phyloP scores from a whole-genome alignment of 2,888 invertebrate genomes.

The Pyrrhosoma nymphula region DNA sequence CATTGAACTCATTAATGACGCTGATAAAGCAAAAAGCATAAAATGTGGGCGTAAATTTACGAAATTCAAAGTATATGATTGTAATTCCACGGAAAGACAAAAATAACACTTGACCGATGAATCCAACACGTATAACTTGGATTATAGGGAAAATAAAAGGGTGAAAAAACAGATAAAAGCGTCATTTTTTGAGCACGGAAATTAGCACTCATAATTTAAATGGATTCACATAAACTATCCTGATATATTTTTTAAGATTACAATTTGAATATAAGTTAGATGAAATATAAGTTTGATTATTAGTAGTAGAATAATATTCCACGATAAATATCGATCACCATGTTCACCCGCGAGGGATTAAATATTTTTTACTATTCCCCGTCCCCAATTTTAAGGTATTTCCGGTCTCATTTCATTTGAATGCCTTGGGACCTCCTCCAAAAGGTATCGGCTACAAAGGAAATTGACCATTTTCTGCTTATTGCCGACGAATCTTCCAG shows the following conservation, averaged over 20 bases:
- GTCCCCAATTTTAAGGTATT: background rate
- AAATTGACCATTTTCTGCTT: background rate
- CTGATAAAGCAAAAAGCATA: too few relatives aligned
- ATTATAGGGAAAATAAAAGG: too few relatives aligned
- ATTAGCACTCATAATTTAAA: background rate
- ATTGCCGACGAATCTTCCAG: background rate
- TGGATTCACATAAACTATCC: background rate
- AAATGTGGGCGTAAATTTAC: too few relatives aligned
- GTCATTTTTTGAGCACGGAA: background rate
- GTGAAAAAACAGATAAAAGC: too few relatives aligned
- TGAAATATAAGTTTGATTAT: too few relatives aligned
- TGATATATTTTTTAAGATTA: background rate
- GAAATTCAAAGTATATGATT: too few relatives aligned
- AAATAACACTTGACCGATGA: too few relatives aligned
- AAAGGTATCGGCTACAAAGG: background rate
- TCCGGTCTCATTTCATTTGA: background rate
- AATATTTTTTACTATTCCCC: background rate
- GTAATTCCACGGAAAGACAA: too few relatives aligned
- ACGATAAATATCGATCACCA: background rate
- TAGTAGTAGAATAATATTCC: too few relatives aligned
- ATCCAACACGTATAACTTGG: too few relatives aligned
- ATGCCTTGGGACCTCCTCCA: background rate
- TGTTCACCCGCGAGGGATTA: background rate
- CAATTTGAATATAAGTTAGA: too few relatives aligned
- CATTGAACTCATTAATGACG: too few relatives aligned